Evolutionary conservation across 1,140 invertebrate genomes (phyloP).

Genomic region (Maconellicoccus hirsutus): DNA sequence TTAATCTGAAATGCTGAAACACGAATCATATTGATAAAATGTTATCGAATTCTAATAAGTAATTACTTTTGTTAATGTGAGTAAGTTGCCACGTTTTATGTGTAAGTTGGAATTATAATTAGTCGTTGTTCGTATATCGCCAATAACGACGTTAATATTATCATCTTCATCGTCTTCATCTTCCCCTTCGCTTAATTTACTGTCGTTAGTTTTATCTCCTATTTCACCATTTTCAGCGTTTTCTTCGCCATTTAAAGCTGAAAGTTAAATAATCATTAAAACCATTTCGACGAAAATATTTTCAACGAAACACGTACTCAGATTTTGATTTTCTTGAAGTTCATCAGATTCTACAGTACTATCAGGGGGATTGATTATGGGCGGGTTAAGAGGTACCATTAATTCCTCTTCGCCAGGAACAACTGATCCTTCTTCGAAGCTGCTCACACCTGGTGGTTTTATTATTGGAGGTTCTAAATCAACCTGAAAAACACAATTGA

Average conservation of each 20-base stretch:
- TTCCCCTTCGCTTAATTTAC: slow-evolving; percentile 10
- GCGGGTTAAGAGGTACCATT: neutral
- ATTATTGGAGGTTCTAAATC: slow-evolving; percentile 12
- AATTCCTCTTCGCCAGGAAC: slow-evolving; percentile 6
- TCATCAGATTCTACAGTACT: neutral
- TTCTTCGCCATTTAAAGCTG: neutral
- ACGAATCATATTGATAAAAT: neutral
- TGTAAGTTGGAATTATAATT: neutral
- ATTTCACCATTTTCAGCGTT: neutral
- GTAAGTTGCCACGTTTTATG: slow-evolving; percentile 2
- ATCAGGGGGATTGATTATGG: neutral
- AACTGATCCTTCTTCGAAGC: neutral
- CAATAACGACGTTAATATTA: slow-evolving; percentile 11
- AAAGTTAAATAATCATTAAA: neutral
- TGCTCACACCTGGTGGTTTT: neutral
- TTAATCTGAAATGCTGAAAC: no score
- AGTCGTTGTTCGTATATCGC: slow-evolving; percentile 5
- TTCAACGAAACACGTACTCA: neutral
- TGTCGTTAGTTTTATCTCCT: neutral
- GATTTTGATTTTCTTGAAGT: neutral
- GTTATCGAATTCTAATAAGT: neutral
- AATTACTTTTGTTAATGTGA: slow-evolving; percentile 11
- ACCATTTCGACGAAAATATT: no score
- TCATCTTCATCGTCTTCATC: slow-evolving; percentile 11
- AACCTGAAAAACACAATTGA: neutral